These are phyloP conservation scores for Phoenoteleia sp. DNA, from an alignment of 2,888 invertebrate genomes.

Conservation along the genomic window DNA sequence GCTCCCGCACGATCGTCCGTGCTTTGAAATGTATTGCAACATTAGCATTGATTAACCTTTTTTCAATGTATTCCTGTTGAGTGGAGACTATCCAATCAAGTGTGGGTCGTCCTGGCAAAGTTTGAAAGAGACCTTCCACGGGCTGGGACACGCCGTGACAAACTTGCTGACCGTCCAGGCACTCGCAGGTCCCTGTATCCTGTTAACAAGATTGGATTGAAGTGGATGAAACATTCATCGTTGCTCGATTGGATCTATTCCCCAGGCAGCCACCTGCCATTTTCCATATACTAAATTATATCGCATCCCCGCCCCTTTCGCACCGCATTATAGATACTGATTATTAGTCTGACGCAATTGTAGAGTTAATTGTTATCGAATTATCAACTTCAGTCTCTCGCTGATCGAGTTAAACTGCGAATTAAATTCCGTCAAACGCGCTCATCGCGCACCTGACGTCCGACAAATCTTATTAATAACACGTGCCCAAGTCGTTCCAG, in stretches of 20 bases:
- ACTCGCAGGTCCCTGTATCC: conserved; percentile 87
- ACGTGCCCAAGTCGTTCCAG: conserved; percentile 17
- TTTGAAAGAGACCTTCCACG: conserved; percentile 82
- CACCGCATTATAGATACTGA: conserved; percentile 56
- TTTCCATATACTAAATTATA: conserved; percentile 53
- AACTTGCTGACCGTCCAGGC: conserved; percentile 84
- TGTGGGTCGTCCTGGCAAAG: conserved; percentile 86
- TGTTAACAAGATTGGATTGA: conserved; percentile 77
- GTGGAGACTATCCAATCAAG: conserved; percentile 88
- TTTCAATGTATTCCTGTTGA: conserved; percentile 87
- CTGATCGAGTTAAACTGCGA: conserved; percentile 49
- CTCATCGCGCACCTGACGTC: conserved; percentile 47
- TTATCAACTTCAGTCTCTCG: conserved; percentile 54
- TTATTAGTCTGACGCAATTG: conserved; percentile 52
- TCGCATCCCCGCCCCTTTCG: neutral
- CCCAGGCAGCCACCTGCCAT: conserved; percentile 36
- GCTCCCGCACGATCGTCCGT: no score
- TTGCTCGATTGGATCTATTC: conserved; percentile 44
- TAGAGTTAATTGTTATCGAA: conserved; percentile 67
- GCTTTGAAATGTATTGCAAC: neutral
- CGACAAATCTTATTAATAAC: conserved; percentile 65
- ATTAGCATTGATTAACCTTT: conserved; percentile 85
- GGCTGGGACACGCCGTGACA: conserved; percentile 81
- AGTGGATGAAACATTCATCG: conserved; percentile 62
- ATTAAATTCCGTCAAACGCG: conserved; percentile 59